phyloP scores from a whole-genome alignment of 2,797 vertebrate genomes.

The Gymnopithys bicolor region DNA sequence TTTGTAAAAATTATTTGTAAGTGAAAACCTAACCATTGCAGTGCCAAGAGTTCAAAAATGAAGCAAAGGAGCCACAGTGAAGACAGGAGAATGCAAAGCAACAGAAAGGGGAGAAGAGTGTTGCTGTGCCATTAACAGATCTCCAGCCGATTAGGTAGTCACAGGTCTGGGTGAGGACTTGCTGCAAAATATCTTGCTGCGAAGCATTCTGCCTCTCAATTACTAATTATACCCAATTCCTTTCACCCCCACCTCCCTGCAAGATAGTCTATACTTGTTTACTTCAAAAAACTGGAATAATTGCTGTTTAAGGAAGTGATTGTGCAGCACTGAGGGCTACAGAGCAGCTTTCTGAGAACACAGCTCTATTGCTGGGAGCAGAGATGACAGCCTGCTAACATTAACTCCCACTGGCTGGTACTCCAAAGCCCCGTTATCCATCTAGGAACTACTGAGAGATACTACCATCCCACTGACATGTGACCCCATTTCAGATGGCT shows the following conservation, averaged over 20 bases:
- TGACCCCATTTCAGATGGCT: not conserved
- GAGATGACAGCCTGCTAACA: not conserved
- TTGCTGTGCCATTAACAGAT: not conserved
- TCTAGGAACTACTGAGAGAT: not conserved
- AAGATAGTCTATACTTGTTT: not conserved
- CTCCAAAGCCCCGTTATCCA: rapidly evolving
- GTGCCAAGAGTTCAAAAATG: not conserved
- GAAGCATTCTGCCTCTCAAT: not conserved
- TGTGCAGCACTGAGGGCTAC: not conserved
- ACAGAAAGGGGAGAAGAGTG: not conserved
- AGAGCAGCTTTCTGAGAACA: not conserved
- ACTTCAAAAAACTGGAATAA: not conserved
- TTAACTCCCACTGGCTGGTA: not conserved
- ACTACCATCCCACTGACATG: not conserved
- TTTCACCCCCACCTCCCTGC: not conserved
- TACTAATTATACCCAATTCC: not conserved
- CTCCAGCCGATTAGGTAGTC: not conserved
- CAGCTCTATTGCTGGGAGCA: not conserved
- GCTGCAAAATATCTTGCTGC: not conserved
- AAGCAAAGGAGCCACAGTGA: not conserved
- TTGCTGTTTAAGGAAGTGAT: not conserved
- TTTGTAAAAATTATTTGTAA: not conserved
- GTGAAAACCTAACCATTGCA: not conserved
- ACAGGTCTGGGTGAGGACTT: not conserved
- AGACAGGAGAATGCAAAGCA: not conserved